These are phyloP conservation scores for Sparus aurata DNA, from an alignment of 2,797 vertebrate species.

Conservation along the genomic window DNA sequence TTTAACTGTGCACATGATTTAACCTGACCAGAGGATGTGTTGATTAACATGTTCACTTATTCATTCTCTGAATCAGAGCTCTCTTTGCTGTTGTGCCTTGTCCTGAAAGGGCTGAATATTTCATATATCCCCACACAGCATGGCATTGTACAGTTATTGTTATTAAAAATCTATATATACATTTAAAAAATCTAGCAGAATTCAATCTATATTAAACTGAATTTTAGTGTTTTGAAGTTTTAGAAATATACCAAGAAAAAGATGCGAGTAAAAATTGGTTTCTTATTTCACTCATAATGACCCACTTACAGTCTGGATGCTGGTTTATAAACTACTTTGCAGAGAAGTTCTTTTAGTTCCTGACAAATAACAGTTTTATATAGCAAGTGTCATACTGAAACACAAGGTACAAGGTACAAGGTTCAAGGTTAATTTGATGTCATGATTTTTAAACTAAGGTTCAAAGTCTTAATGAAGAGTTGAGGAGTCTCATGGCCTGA, in stretches of 20 bases:
- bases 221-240: not conserved
- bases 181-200: not conserved
- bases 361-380: too few relatives aligned
- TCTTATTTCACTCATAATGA: too few relatives aligned
- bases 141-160: not conserved
- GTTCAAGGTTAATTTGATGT: too few relatives aligned
- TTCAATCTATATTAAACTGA: not conserved
- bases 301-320: too few relatives aligned
- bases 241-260: not conserved
- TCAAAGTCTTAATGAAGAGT: too few relatives aligned
- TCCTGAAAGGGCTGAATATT: not conserved
- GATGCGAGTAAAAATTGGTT: too few relatives aligned
- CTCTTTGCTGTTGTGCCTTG: not conserved
- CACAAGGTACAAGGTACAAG: too few relatives aligned
- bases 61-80: not conserved
- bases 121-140: not conserved
- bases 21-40: not conserved
- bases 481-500: too few relatives aligned
- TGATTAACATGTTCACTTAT: not conserved
- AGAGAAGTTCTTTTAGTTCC: too few relatives aligned
- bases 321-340: too few relatives aligned
- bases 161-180: not conserved
- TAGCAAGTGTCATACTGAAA: too few relatives aligned
- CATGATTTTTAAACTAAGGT: too few relatives aligned
- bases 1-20: not conserved